Evolutionary conservation across 1,140 invertebrate species (phyloP).

Genomic region (Nymphalis io): DNA sequence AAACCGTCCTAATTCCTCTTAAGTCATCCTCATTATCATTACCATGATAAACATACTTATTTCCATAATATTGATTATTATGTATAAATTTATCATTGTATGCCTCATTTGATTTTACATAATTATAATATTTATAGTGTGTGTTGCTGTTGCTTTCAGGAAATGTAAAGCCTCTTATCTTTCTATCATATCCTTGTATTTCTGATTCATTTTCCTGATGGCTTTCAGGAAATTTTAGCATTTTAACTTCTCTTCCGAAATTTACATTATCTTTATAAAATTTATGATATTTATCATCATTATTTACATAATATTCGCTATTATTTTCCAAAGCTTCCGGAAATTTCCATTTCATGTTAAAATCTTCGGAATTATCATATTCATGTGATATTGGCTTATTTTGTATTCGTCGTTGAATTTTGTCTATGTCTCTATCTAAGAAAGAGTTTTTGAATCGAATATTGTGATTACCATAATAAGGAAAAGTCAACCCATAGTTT

Average conservation of each 20-base stretch:
- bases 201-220: constrained; percentile 23
- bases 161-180: constrained; percentile 43
- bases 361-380: constrained; percentile 33
- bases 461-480: constrained; percentile 38
- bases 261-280: constrained; percentile 13
- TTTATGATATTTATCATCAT: constrained; percentile 23
- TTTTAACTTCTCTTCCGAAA: neutral
- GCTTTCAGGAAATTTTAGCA: constrained; percentile 51
- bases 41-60: constrained; percentile 29
- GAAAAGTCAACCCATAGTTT: constrained; percentile 46
- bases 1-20: constrained; percentile 48
- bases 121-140: constrained; percentile 23
- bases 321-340: constrained; percentile 36
- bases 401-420: constrained; percentile 61
- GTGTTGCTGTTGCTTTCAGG: constrained; percentile 40
- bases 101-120: neutral
- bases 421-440: constrained; percentile 20
- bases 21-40: constrained; percentile 40
- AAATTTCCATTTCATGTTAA: constrained; percentile 52
- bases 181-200: constrained; percentile 29
- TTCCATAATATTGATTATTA: constrained; percentile 25
- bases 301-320: constrained; percentile 16
- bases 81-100: constrained; percentile 27
- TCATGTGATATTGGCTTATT: constrained; percentile 48
- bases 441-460: constrained; percentile 37